Evolutionary conservation across 2,113 vertebrate species (phyloP), one percentile per base, ranked within the genome.

Genomic region (Delphinapterus leucas): DNA sequence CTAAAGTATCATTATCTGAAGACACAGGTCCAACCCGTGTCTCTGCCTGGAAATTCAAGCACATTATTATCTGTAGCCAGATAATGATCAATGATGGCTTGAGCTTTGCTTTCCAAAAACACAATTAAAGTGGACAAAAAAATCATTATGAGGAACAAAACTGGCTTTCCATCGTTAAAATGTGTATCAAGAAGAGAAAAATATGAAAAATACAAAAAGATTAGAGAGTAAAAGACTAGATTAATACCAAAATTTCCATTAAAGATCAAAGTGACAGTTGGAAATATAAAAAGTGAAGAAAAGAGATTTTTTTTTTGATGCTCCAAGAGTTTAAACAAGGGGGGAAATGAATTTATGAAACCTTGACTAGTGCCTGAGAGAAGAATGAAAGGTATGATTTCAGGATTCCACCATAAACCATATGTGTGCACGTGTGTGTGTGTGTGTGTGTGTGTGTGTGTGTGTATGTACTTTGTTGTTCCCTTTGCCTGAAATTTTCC

Each of bases 101-200:
- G 17, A 87, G 49, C 53, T 44, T 88, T 87, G 93, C n/a, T 83
- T 94, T 74, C 68, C 18, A 80, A 86, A 28, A 74, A 71, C 17
- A 92, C 70, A 95, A 94, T 87, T 70, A 85, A 89, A 91, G n/a
- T 58, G 58, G 61, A 87, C 25, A 6, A 76, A 94, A 85, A 84
- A 91, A 41, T 61, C n/a, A 58, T 31, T 61, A 94, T 77, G 28
- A 90, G 71, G 25, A 83, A 41, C 41, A 90, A 79, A 87, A 77
- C 9, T 77, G 47, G 14, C n/a, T 96, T 44, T 33, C 68, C 8
- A n/a, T 65, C 79, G 90, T 31, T 70, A 92, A 73, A 88, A 73
- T 4, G 36, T 65, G 3, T 31, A 68, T 14, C 23, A 89, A 38
- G 14, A 7, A 96, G 10, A 67, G 10, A 79, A 88, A 88, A 92